Evolutionary conservation across 2,888 invertebrate genomes (phyloP), one percentile per base, ranked within the genome.

Genomic region (Spisula subtruncata): DNA sequence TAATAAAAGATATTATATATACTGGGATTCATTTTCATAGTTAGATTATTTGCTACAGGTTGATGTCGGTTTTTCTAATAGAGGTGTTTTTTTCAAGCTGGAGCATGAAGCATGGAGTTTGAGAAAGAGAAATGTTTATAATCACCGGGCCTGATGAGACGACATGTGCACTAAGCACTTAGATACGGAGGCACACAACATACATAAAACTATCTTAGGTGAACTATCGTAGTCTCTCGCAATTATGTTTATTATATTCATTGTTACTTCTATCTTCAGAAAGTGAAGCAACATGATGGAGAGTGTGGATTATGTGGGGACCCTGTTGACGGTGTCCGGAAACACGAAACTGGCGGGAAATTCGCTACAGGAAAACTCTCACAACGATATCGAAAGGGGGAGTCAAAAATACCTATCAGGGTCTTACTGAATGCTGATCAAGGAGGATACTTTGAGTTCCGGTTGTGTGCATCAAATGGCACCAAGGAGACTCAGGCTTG

Each of bases 251-350:
- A 16, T 75, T 75, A 32, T 75, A 8, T 81, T 1, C n/a, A 6
- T 25, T 48, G 20, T 5, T 14, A 0, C 79, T 79, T 82, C 20
- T 85, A n/a, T 25, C 89, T 88, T 81, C 88, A 92, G 92, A 87
- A 66, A 82, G 56, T 87, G 5, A 66, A 87, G 32, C n/a, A 86
- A 12, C 85, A 90, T 32, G 92, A 92, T 75, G 99, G 99, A 0
- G 97, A 98, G 94, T 99, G 99, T 96, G 99, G 99, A 0, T 97
- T 98, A 81, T 99, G 99, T 95, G 99, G 99, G 0, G 99, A 99
- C 96, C 98, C 98, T 2, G 98, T 98, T 96, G 90, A 93, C 41
- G 92, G 92, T 8, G 92, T 94, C 18, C 91, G 95, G 29, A 79
- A 89, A 18, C 95, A 96, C 90, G 96, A 96, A 93, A 89, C 89